A percentile compares a stretch with the other conserved stretches of the same genome.
Conservation (phyloP, 2,113 vertebrate species). For the Brienomyrus brachyistius region DNA sequence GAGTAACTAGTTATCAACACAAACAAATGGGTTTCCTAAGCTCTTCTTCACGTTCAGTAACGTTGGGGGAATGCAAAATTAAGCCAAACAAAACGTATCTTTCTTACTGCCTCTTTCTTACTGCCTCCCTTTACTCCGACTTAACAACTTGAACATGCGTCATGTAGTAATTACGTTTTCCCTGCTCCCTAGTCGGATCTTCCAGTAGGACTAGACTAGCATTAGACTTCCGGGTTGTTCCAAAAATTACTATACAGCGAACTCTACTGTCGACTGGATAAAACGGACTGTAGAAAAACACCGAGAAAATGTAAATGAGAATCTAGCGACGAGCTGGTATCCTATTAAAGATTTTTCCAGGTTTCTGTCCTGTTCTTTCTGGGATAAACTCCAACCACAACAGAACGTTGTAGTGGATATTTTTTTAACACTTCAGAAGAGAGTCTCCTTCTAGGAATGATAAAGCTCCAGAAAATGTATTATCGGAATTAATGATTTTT, state of each 20-base stretch:
- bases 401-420: background rate
- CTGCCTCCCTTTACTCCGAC: too few species aligned
- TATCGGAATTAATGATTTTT: background rate
- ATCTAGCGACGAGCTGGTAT: background rate
- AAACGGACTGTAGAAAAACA: background rate
- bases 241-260: background rate
- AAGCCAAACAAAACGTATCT: too few species aligned
- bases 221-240: background rate
- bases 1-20: too few species aligned
- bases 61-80: too few species aligned
- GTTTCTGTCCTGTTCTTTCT: background rate
- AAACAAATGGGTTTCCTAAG: background rate
- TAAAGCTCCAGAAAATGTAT: background rate
- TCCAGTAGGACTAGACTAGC: background rate
- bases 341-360: background rate
- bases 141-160: too few species aligned
- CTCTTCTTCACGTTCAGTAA: background rate
- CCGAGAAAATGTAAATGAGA: background rate
- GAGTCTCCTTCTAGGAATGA: background rate
- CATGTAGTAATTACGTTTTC: too few species aligned
- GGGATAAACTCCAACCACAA: background rate
- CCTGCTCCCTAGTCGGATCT: too few species aligned
- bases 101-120: too few species aligned
- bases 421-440: background rate
- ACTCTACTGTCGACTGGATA: background rate